Conservation (phyloP, 1,140 invertebrate genomes). For the Atta cephalotes region DNA sequence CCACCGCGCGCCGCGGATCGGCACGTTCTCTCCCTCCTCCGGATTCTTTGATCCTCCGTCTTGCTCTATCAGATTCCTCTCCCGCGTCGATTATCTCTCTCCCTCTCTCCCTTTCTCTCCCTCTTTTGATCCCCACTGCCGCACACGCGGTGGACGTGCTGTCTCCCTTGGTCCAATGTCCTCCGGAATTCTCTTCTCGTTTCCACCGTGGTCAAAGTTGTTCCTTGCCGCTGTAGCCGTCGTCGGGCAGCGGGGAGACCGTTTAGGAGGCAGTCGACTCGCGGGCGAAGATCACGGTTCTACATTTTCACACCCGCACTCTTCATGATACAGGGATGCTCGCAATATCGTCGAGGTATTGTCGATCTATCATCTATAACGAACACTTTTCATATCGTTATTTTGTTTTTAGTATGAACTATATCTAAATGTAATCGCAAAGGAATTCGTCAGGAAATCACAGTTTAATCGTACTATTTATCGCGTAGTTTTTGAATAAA, state of each 20-base stretch:
- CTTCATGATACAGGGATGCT: slow-evolving; percentile 16
- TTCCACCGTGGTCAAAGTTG: slow-evolving; percentile 55
- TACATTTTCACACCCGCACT: slow-evolving; percentile 61
- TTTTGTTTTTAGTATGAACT: neutral
- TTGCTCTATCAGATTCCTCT: neutral
- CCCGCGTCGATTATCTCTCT: slow-evolving; percentile 16
- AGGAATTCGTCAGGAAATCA: neutral
- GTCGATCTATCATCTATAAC: neutral
- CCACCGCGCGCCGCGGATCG: slow-evolving; percentile 29
- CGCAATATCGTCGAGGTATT: neutral
- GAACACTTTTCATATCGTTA: neutral
- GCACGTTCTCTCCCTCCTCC: slow-evolving; percentile 55
- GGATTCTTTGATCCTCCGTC: slow-evolving; percentile 63
- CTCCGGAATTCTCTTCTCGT: slow-evolving; percentile 49
- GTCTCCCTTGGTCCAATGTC: slow-evolving; percentile 50
- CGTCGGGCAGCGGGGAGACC: slow-evolving; percentile 29
- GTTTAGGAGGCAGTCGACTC: slow-evolving; percentile 44
- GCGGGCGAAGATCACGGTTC: slow-evolving; percentile 51
- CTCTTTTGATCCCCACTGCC: slow-evolving; percentile 42
- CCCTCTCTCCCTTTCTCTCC: slow-evolving; percentile 37
- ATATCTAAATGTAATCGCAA: neutral
- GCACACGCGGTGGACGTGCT: slow-evolving; percentile 7
- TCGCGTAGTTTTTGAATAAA: neutral
- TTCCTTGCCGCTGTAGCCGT: slow-evolving; percentile 11
- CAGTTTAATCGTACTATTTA: neutral